Conservation (phyloP, 2,888 invertebrate species). For the Buathra laborator region DNA sequence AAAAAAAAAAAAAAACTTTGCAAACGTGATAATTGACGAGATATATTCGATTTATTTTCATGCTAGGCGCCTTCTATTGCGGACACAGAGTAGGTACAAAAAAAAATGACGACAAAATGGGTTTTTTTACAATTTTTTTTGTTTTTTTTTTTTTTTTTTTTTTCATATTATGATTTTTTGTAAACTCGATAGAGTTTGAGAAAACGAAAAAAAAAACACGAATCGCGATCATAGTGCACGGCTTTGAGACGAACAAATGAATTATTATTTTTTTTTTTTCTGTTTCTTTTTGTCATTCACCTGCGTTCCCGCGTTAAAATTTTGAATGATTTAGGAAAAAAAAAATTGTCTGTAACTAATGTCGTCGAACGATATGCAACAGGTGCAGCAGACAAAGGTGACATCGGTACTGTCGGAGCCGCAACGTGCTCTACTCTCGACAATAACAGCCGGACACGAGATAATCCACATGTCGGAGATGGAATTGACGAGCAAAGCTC, state of each 20-base stretch:
- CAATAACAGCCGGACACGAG: conserved; percentile 95
- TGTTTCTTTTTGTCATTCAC: conserved; percentile 44
- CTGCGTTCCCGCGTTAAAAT: conserved; percentile 56
- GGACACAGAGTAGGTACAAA: conserved; percentile 84
- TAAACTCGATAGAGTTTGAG: neutral
- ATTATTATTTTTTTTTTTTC: conserved; percentile 20
- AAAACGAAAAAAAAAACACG: conserved; percentile 3
- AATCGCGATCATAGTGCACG: conserved; percentile 38
- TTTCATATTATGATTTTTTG: conserved; percentile 5
- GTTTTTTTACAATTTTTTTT: conserved; percentile 30
- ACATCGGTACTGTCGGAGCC: conserved; percentile 95
- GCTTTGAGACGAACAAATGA: conserved; percentile 12
- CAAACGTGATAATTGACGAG: conserved; percentile 77
- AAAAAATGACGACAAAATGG: conserved; percentile 67
- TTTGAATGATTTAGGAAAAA: conserved; percentile 73
- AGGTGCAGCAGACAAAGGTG: conserved; percentile 94
- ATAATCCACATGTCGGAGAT: conserved; percentile 95
- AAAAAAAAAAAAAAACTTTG: conserved; percentile 63
- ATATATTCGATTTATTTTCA: conserved; percentile 83
- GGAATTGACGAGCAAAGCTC: conserved; percentile 88
- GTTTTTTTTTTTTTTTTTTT: conserved; percentile 28
- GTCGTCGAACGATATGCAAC: conserved; percentile 40
- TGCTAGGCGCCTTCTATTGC: conserved; percentile 84
- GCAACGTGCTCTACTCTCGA: conserved; percentile 96
- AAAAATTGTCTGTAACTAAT: conserved; percentile 75